These are phyloP conservation scores for Cynopterus sphinx DNA, from an alignment of 2,797 vertebrate species.

Conservation along the genomic window DNA sequence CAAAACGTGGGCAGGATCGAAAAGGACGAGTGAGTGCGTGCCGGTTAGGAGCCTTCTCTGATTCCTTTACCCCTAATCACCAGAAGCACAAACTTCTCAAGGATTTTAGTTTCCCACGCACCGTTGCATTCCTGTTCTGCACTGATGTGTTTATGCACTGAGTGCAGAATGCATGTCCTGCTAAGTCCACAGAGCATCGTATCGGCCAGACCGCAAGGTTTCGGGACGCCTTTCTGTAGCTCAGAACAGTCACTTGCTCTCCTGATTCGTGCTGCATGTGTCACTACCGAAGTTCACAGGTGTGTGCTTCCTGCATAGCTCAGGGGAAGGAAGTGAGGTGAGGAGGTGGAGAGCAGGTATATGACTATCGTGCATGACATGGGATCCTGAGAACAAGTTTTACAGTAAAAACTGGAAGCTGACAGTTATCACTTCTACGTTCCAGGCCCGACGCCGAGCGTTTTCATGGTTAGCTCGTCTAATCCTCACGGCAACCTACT, in stretches of 20 bases:
- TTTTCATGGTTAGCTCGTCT: neutral
- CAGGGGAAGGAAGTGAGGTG: neutral
- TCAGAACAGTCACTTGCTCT: neutral
- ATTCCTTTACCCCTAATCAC: neutral
- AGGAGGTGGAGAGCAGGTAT: neutral
- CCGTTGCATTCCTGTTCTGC: too few species aligned
- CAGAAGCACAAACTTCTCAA: neutral
- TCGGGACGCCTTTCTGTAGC: neutral
- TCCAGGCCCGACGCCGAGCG: neutral
- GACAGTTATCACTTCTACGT: neutral
- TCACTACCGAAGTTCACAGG: constrained; percentile 17
- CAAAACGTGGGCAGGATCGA: neutral
- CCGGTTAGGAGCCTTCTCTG: neutral
- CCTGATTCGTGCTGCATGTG: neutral
- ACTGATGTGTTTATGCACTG: too few species aligned
- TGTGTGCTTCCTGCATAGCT: neutral
- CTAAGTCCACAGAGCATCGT: too few species aligned
- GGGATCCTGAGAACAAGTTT: neutral
- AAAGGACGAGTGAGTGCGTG: neutral
- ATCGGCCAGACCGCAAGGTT: neutral
- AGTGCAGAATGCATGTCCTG: too few species aligned
- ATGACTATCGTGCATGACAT: neutral
- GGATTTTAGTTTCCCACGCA: neutral
- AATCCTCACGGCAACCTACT: neutral
- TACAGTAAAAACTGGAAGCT: neutral